Evolutionary conservation across 2,797 vertebrate species (phyloP).

Genomic region (Anas bahamensis): DNA sequence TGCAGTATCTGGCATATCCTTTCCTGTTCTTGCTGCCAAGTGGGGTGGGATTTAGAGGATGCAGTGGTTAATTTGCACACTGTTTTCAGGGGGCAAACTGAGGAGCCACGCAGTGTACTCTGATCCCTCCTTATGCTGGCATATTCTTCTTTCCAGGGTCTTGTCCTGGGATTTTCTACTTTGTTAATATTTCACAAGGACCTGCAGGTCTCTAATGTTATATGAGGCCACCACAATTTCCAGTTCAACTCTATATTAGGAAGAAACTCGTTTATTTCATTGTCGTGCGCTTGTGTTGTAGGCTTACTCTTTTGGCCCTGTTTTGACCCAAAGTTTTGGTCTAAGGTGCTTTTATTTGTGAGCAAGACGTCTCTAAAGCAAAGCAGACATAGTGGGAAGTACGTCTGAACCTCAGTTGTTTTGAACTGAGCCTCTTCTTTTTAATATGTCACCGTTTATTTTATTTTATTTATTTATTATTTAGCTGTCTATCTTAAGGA

Average conservation of each 20-base stretch:
- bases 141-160: background rate
- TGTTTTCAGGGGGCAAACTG: background rate
- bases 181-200: conserved; percentile 21
- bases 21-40: background rate
- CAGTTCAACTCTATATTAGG: background rate
- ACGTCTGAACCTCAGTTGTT: background rate
- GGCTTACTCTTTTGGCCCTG: background rate
- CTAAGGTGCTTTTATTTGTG: background rate
- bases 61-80: background rate
- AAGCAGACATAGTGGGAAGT: background rate
- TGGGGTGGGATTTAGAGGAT: background rate
- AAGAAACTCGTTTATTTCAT: background rate
- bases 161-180: background rate
- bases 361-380: background rate
- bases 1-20: background rate
- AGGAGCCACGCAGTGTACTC: background rate
- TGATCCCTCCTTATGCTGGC: background rate
- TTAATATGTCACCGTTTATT: background rate
- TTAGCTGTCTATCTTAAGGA: background rate
- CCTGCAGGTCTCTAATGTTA: background rate
- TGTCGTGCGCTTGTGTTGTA: background rate
- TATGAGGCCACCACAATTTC: background rate
- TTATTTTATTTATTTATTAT: conserved; percentile 1
- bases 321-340: background rate
- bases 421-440: background rate